phyloP scores from a whole-genome alignment of 2,797 vertebrate species.

The Mustela erminea region DNA sequence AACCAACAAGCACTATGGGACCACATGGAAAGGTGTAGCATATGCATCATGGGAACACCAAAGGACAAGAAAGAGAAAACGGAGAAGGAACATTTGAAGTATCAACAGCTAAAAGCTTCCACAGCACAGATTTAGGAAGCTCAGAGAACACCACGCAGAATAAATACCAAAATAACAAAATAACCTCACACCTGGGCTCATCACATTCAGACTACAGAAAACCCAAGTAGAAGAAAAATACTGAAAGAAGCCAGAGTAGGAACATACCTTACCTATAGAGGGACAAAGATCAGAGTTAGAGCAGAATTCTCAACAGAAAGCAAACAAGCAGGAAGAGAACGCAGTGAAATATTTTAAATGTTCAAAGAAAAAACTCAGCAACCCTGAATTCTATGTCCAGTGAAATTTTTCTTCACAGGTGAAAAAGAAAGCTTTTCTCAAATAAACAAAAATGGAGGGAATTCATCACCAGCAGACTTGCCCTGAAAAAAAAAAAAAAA shows the following conservation, averaged over 20 bases:
- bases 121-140: neutral
- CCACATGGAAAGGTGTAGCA: neutral
- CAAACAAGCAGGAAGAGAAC: neutral
- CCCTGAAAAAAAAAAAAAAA: neutral
- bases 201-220: neutral
- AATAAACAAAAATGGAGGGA: neutral
- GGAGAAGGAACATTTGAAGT: neutral
- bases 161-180: neutral
- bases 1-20: neutral
- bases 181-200: neutral
- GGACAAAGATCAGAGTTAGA: neutral
- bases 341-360: neutral
- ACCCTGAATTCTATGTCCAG: neutral
- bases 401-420: slow-evolving; percentile 17
- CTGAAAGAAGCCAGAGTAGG: neutral
- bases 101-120: neutral
- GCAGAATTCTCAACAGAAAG: neutral
- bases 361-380: neutral
- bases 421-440: slow-evolving; percentile 4
- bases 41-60: neutral
- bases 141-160: neutral
- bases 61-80: neutral
- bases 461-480: neutral
- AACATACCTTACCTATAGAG: no score
- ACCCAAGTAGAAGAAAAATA: neutral